These are phyloP conservation scores for Atethmia centrago DNA, from an alignment of 2,888 invertebrate species.

Conservation along the genomic window DNA sequence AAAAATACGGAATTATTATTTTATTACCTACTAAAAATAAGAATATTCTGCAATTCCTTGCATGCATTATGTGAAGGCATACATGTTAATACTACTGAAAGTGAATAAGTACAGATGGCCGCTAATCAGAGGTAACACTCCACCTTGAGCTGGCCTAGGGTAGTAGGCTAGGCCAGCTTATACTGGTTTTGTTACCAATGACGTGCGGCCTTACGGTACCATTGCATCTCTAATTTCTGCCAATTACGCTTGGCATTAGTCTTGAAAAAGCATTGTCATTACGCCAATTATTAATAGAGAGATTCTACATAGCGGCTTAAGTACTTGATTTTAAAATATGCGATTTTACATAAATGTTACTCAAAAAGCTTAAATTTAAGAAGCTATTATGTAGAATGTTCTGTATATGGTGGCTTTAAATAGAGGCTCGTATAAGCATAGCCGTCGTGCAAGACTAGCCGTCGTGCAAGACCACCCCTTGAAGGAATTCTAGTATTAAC, in stretches of 20 bases:
- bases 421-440: constrained; percentile 19
- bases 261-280: neutral
- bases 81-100: neutral
- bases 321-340: neutral
- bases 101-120: neutral
- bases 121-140: neutral
- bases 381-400: constrained; percentile 23
- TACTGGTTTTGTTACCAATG: neutral
- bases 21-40: neutral
- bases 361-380: constrained; percentile 1
- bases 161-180: neutral
- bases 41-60: neutral
- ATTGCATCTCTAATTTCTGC: constrained; percentile 14
- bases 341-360: neutral
- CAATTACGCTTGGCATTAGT: neutral
- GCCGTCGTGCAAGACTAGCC: constrained; percentile 12
- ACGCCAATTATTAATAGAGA: neutral
- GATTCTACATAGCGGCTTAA: constrained; percentile 14
- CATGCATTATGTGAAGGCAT: neutral
- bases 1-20: neutral
- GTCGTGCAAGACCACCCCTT: constrained; percentile 8
- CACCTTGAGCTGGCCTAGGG: neutral
- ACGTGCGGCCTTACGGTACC: neutral
- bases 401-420: constrained; percentile 3
- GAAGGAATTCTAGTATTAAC: neutral